phyloP scores from a whole-genome alignment of 1,140 invertebrate species.

The Phenacoccus solenopsis region DNA sequence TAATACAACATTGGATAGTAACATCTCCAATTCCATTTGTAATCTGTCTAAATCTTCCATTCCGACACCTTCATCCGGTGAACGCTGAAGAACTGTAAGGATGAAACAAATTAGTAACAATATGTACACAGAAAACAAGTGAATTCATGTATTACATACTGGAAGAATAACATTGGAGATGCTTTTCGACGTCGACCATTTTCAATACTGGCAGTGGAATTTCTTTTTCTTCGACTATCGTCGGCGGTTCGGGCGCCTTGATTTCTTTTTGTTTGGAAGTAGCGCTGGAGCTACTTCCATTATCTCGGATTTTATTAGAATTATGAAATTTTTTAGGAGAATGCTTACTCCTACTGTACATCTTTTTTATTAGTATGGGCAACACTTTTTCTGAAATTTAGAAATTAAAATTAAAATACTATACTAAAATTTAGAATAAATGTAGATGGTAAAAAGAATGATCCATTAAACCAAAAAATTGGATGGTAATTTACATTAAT shows the following conservation, averaged over 20 bases:
- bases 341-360: neutral
- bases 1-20: conserved; percentile 67
- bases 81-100: conserved; percentile 40
- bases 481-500: no score
- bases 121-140: neutral
- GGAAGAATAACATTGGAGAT: conserved; percentile 5
- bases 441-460: no score
- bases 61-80: conserved; percentile 46
- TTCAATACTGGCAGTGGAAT: conserved; percentile 13
- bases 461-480: no score
- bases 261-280: neutral
- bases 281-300: no score
- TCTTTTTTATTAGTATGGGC: no score
- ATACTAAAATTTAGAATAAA: no score
- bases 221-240: neutral
- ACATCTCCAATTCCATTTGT: conserved; percentile 74
- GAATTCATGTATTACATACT: neutral
- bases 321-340: neutral
- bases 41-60: conserved; percentile 75
- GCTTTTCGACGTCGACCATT: conserved; percentile 11
- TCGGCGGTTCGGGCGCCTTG: neutral
- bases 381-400: no score
- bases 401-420: no score
- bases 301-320: neutral
- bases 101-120: neutral